These are phyloP conservation scores for Squalus acanthias DNA, from an alignment of 2,797 vertebrate genomes.

Conservation along the genomic window DNA sequence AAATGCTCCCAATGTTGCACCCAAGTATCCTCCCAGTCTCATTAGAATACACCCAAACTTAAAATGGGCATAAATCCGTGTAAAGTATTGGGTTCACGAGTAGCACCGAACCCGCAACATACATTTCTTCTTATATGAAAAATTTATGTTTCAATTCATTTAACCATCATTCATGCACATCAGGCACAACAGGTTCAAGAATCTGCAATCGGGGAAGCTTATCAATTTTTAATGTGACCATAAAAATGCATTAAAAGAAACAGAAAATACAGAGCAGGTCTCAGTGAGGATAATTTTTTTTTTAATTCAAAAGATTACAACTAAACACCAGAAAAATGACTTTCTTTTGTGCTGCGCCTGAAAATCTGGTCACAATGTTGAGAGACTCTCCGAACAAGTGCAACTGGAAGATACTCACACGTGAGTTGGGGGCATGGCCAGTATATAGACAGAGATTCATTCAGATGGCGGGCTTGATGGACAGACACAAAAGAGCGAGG, in stretches of 20 bases:
- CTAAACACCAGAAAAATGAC: not conserved
- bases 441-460: too few species aligned
- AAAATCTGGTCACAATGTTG: too few species aligned
- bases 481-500: too few species aligned
- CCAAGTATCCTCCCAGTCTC: not conserved
- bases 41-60: not conserved
- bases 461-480: too few species aligned
- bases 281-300: not conserved
- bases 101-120: not conserved
- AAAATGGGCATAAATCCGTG: not conserved
- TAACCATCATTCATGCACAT: not conserved
- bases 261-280: not conserved
- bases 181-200: not conserved
- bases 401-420: too few species aligned
- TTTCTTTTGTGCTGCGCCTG: not conserved
- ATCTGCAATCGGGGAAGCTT: not conserved
- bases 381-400: too few species aligned
- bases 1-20: not conserved
- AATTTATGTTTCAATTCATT: not conserved
- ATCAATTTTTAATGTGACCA: not conserved
- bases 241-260: not conserved
- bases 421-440: too few species aligned
- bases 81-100: too few species aligned
- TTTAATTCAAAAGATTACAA: not conserved
- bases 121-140: not conserved